Base-by-base conservation (phyloP, 2,113 vertebrate genomes). In the Phoxinus phoxinus region DNA sequence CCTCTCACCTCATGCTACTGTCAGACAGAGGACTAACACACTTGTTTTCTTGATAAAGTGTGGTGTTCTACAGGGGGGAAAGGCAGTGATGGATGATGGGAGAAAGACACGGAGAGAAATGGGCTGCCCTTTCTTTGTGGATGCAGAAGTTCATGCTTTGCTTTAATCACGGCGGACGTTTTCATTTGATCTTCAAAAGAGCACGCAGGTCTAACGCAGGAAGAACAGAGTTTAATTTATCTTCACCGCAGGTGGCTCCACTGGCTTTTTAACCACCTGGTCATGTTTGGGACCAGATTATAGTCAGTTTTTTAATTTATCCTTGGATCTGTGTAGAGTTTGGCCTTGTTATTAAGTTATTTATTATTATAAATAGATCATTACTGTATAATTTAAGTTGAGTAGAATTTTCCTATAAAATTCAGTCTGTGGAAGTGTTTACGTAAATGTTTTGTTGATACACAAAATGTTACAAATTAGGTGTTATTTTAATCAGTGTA, bases 131-230 rank as follows among this genome's bases (percentile, higher is more conserved):
- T 73, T 25, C 75, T 79, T 53, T 27, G 12, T 53, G 30, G 25
- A 69, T 46, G n/a, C 72, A 77, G 71, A 46, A 83, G 85, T 65
- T 69, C 71, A 67, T 37, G 15, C 72, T n/a, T 35, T 56, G 48
- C 21, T 63, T 77, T 85, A 85, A 88, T 85, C 53, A 85, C 87
- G 73, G 73, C 53, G 27, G 41, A 74, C 63, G 10, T 32, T 37
- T 88, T 3, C 63, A 76, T 32, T 76, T n/a, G 37, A 30, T 72
- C 56, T 86, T 85, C 61, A 76, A 84, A 85, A 78, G 1, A 78
- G 15, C 27, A 74, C 6, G 6, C 25, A 84, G 61, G 48, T 72
- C 48, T 44, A 63, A 65, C 65, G 63, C 27, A 71, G 67, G n/a
- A n/a, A n/a, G 10, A 75, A 79, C 21, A 84, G 17, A 12, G 84